Conservation (phyloP, 2,797 vertebrate species). For the Alectoris magna region DNA sequence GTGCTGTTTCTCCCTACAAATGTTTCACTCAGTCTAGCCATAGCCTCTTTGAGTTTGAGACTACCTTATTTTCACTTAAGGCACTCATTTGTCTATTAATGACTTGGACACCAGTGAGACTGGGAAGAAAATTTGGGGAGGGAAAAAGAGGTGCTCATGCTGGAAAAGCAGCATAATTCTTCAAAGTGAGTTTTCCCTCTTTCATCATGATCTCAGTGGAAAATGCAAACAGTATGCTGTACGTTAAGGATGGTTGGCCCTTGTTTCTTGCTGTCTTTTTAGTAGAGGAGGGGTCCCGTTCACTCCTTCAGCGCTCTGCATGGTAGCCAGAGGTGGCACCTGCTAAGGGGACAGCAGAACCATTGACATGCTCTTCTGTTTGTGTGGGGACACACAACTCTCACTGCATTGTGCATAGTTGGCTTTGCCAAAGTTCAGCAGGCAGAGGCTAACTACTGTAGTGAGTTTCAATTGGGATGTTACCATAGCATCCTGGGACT, state of each 20-base stretch:
- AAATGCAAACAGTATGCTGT: background rate
- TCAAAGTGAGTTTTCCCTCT: background rate
- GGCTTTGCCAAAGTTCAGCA: constrained; percentile 41
- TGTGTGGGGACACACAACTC: background rate
- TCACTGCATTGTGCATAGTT: background rate
- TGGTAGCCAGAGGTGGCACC: constrained; percentile 29
- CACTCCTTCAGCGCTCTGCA: background rate
- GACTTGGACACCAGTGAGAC: background rate
- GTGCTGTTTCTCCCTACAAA: background rate
- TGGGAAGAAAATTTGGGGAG: background rate
- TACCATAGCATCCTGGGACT: constrained; percentile 66
- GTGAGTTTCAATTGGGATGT: constrained; percentile 60
- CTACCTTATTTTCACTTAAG: background rate
- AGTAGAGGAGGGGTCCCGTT: background rate
- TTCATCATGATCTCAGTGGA: background rate
- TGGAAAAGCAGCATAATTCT: background rate
- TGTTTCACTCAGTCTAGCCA: background rate
- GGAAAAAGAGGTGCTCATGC: background rate
- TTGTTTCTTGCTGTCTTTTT: background rate
- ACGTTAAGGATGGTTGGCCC: background rate
- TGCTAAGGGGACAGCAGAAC: background rate
- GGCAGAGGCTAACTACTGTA: constrained; percentile 27
- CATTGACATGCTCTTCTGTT: constrained; percentile 39
- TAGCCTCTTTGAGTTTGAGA: background rate
- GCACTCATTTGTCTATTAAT: background rate